A percentile compares a stretch with the other conserved stretches of the same genome.
Evolutionary conservation across 2,113 vertebrate genomes (phyloP).

Genomic region (Picathartes gymnocephalus): DNA sequence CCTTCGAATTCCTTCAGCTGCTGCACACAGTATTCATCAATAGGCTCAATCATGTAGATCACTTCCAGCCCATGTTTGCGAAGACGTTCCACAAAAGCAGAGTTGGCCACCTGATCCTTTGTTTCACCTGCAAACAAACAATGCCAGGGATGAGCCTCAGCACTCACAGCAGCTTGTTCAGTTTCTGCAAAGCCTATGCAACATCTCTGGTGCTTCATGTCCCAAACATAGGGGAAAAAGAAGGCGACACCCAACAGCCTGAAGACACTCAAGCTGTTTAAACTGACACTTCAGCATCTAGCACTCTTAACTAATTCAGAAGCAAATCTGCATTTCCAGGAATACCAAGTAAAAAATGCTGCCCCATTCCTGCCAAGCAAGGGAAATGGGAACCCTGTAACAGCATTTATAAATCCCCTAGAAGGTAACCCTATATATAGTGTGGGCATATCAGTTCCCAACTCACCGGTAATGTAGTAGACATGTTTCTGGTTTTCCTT

Average conservation of each 20-base stretch:
- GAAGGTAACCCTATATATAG: rapidly evolving
- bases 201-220: rapidly evolving
- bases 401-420: rapidly evolving
- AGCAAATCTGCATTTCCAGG: rapidly evolving
- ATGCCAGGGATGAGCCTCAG: not conserved
- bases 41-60: conserved; percentile 85
- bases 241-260: rapidly evolving
- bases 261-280: rapidly evolving
- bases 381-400: rapidly evolving
- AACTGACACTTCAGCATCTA: not conserved
- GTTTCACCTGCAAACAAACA: conserved; percentile 71
- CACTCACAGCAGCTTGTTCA: rapidly evolving
- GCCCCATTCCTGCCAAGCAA: not conserved
- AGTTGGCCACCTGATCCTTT: conserved; percentile 84
- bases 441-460: not conserved
- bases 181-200: not conserved
- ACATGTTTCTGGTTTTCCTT: conserved; percentile 97
- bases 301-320: rapidly evolving
- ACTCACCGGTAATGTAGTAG: conserved; percentile 93
- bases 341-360: rapidly evolving
- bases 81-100: conserved; percentile 81
- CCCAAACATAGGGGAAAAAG: rapidly evolving
- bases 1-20: conserved; percentile 85
- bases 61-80: conserved; percentile 82
- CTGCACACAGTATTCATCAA: conserved; percentile 84